Evolutionary conservation across 2,888 invertebrate genomes (phyloP).

Genomic region (Agrochola litura): DNA sequence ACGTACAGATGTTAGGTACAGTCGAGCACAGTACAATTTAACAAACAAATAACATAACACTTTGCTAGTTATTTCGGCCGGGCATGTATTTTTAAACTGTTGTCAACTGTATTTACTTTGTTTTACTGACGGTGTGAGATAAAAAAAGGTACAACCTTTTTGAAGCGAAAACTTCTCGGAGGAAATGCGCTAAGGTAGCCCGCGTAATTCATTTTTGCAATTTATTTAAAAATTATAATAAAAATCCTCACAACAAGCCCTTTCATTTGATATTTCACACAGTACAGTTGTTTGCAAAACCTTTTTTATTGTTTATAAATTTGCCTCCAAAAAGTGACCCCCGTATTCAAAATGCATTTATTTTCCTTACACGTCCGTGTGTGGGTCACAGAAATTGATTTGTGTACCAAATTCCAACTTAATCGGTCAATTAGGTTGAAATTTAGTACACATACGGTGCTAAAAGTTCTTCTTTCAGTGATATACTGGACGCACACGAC

Average conservation of each 20-base stretch:
- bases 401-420: neutral
- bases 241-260: no score
- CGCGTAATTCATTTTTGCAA: no score
- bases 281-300: no score
- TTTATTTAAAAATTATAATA: neutral
- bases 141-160: slow-evolving; percentile 1
- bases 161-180: no score
- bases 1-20: slow-evolving; percentile 18
- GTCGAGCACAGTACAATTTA: slow-evolving; percentile 44
- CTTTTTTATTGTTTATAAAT: no score
- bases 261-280: no score
- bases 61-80: neutral
- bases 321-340: no score
- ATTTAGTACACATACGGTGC: no score
- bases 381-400: no score
- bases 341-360: neutral
- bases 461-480: no score
- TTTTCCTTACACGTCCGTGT: neutral
- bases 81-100: slow-evolving; percentile 45
- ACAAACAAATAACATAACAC: slow-evolving; percentile 39
- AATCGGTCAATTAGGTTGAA: neutral
- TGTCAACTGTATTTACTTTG: slow-evolving; percentile 2
- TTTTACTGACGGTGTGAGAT: neutral
- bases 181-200: no score
- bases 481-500: no score